A percentile compares a stretch with the other conserved stretches of the same genome.
Conservation (phyloP, 2,113 vertebrate species). For the Poecilia latipinna region DNA sequence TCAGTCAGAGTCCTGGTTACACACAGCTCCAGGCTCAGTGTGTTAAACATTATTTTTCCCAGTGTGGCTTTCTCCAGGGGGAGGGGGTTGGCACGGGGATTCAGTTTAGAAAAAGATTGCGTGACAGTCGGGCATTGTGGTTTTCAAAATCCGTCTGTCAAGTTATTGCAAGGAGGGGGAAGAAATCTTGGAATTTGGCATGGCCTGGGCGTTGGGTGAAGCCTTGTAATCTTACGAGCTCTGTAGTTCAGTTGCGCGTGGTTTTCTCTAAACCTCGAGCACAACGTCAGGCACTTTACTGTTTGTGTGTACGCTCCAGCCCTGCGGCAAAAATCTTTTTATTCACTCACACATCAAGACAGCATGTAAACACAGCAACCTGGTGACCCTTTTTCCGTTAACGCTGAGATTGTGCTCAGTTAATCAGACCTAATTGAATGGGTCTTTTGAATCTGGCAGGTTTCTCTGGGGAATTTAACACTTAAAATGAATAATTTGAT, state of each 20-base stretch:
- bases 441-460: not conserved
- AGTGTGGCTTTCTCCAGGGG: conserved; percentile 45
- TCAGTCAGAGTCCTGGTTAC: conserved; percentile 40
- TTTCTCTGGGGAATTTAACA: conserved; percentile 9
- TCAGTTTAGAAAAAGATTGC: conserved; percentile 60
- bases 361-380: conserved; percentile 35
- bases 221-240: conserved; percentile 59
- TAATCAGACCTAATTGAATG: conserved; percentile 8
- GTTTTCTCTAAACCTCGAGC: conserved; percentile 41
- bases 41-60: conserved; percentile 41
- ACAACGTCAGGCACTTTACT: conserved; percentile 48
- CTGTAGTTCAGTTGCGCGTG: conserved; percentile 50
- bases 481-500: not conserved
- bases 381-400: conserved; percentile 28
- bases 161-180: conserved; percentile 42
- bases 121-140: conserved; percentile 66
- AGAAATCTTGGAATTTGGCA: conserved; percentile 59
- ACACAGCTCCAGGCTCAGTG: conserved; percentile 32
- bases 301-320: conserved; percentile 44
- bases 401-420: conserved; percentile 19
- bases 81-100: conserved; percentile 36
- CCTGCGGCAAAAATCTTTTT: conserved; percentile 52
- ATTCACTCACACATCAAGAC: conserved; percentile 48
- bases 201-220: conserved; percentile 17
- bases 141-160: conserved; percentile 58